Base-by-base conservation (phyloP, 2,797 vertebrate species). In the Eulemur albifrons region DNA sequence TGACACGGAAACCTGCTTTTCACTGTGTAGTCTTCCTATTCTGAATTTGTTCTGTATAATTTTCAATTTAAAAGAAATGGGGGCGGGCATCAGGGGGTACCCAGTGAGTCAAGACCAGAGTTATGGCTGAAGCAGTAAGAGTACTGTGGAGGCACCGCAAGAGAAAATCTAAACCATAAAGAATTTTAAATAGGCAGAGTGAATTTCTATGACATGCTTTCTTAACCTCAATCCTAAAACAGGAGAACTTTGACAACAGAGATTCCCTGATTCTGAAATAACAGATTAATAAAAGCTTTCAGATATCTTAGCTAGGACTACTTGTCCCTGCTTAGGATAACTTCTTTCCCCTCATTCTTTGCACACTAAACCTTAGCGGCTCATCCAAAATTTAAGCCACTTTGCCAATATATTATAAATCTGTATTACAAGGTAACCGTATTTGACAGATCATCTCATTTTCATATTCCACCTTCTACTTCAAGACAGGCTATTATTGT, bases 1-100 rank as follows among this genome's bases (percentile, higher is more conserved):
- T 50, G 63, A 23, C 81, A 96, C 73, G 15, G 57, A 96, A 91
- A 85, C 7, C 54, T 48, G 48, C 20, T 83, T 79, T 86, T 57
- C 17, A 59, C 5, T 48, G 14, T 85, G 9, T 54, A 48, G 4
- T 20, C 54, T 75, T 83, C 67, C 67, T 65, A 43, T 48, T 77
- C 38, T 59, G 4, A 93, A 94, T 10, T 83, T 27, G 69, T 57
- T 81, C 52, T 92, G 57, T 59, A 32, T 79, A 52, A 54, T 54
- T 79, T 77, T 54, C 7, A 79, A 52, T 83, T 83, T 38, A 5
- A 67, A 70, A 50, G 61, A 72, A 35, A 57, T 40, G 40, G 14
- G 1, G 15, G 30, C 2, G 3, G 2, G 6, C 2, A 3, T 15
- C 12, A 1, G 7, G 18, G 48, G 27, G 48, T 15, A 45, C 5